A percentile compares a stretch with the other conserved stretches of the same genome.
These are phyloP conservation scores for Drosophila lini DNA, from an alignment of 1,140 invertebrate genomes.

Conservation along the genomic window DNA sequence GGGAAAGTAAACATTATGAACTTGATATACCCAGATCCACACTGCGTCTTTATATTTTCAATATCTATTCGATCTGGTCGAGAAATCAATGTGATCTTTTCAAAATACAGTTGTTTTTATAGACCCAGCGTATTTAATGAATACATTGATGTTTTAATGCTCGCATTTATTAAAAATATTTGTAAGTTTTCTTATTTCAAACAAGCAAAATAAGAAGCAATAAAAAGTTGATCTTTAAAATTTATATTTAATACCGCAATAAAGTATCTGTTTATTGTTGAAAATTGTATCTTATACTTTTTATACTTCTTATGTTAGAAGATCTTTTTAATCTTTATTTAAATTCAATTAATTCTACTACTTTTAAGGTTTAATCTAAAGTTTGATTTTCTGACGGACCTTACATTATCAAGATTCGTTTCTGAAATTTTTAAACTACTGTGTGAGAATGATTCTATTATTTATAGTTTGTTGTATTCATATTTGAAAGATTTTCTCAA, in stretches of 20 bases:
- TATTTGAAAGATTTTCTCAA: not conserved
- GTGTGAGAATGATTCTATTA: not conserved
- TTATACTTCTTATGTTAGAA: no score
- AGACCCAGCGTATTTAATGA: no score
- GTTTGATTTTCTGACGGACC: no score
- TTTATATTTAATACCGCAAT: no score
- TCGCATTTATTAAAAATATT: not conserved
- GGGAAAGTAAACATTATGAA: conserved; percentile 12
- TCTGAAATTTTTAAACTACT: not conserved
- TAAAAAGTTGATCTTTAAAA: no score
- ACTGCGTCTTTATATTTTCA: not conserved
- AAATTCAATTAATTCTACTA: no score
- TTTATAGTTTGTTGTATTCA: not conserved
- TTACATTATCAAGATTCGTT: not conserved
- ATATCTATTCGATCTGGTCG: not conserved
- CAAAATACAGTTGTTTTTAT: not conserved
- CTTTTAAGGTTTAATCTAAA: no score
- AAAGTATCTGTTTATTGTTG: no score
- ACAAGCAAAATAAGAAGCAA: no score
- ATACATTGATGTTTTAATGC: not conserved
- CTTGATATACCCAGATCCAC: not conserved
- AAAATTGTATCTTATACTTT: no score
- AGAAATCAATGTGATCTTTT: not conserved
- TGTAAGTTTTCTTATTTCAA: no score
- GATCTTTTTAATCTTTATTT: no score